phyloP scores from a whole-genome alignment of 2,797 vertebrate species.

The Salmo trutta region DNA sequence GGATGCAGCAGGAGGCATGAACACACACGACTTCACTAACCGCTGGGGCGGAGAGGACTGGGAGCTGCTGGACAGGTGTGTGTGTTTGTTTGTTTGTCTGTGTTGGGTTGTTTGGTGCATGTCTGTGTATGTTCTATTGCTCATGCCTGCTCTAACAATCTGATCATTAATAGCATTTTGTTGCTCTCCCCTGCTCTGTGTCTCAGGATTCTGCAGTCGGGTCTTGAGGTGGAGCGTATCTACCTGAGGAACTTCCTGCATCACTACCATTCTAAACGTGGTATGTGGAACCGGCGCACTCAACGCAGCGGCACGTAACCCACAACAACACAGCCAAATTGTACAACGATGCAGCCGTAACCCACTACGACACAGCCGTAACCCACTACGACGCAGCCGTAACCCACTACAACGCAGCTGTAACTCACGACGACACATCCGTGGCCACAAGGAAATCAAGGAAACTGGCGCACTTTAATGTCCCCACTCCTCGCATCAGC shows the following conservation, averaged over 20 bases:
- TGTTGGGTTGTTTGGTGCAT: not conserved
- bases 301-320: slow-evolving; percentile 42
- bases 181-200: slow-evolving; percentile 22
- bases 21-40: slow-evolving; percentile 88
- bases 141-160: not conserved
- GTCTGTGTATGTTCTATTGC: not conserved
- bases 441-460: not conserved
- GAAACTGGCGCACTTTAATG: not conserved
- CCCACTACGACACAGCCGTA: not conserved
- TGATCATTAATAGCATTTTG: slow-evolving; percentile 1
- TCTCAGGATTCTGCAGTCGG: slow-evolving; percentile 85
- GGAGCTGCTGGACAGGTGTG: slow-evolving; percentile 94
- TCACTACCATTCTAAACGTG: slow-evolving; percentile 90
- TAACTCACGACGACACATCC: not conserved
- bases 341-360: not conserved
- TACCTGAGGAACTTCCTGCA: slow-evolving; percentile 93
- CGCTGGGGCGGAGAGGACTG: slow-evolving; percentile 98
- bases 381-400: not conserved
- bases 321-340: not conserved
- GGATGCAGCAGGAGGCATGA: slow-evolving; percentile 91
- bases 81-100: not conserved
- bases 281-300: slow-evolving; percentile 91
- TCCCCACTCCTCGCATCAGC: not conserved
- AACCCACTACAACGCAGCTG: not conserved
- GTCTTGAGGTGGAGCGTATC: slow-evolving; percentile 94